Evolutionary conservation across 1,140 invertebrate species (phyloP).

Genomic region (Drosophila pachea): DNA sequence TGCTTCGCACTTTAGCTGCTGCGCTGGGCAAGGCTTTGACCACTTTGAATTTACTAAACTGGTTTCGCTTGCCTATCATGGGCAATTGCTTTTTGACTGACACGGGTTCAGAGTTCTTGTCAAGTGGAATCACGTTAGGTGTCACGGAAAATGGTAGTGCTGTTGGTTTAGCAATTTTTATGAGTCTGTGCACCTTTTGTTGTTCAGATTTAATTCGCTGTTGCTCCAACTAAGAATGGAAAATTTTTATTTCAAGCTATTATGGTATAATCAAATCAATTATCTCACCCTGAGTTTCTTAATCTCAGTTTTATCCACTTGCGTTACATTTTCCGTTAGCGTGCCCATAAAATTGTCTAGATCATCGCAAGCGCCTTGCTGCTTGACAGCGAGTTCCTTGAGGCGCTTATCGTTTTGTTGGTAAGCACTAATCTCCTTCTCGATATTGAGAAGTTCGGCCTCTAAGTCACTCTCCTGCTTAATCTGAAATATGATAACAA

Average conservation of each 20-base stretch:
- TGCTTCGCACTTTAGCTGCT: conserved; percentile 28
- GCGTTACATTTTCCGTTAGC: conserved; percentile 78
- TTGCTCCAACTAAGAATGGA: conserved; percentile 81
- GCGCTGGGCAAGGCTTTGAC: conserved; percentile 37
- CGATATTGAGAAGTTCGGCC: conserved; percentile 82
- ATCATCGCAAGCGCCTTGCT: conserved; percentile 78
- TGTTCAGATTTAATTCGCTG: conserved; percentile 86
- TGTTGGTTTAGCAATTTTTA: conserved; percentile 88
- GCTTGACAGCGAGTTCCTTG: conserved; percentile 80
- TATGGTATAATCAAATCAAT: background rate
- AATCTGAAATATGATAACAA: conserved; percentile 80
- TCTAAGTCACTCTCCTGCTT: conserved; percentile 84
- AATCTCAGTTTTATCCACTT: conserved; percentile 80
- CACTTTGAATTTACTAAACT: conserved; percentile 76
- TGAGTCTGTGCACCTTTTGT: conserved; percentile 83
- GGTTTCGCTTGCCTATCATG: conserved; percentile 76
- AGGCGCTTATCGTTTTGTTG: conserved; percentile 68
- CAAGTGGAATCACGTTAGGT: background rate
- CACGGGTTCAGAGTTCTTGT: background rate
- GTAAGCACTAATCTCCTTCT: conserved; percentile 81
- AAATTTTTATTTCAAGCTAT: background rate
- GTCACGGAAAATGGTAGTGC: conserved; percentile 80
- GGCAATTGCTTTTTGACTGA: conserved; percentile 59
- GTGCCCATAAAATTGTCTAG: conserved; percentile 88
- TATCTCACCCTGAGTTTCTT: conserved; percentile 79